phyloP scores from a whole-genome alignment of 1,140 invertebrate genomes.

The Acromyrmex heyeri region DNA sequence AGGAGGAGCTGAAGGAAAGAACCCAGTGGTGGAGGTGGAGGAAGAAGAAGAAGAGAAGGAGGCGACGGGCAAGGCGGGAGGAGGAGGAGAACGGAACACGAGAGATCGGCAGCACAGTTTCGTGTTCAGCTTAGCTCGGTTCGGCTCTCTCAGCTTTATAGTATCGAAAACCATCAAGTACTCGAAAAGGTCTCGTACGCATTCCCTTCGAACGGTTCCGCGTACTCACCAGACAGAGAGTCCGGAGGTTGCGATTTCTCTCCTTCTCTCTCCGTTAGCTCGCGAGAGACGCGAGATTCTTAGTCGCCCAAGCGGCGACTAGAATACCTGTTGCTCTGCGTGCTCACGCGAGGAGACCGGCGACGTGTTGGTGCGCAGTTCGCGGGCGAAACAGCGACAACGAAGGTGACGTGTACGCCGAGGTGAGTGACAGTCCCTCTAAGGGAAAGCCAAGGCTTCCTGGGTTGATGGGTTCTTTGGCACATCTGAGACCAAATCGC shows the following conservation, averaged over 20 bases:
- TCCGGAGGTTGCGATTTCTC: constrained; percentile 13
- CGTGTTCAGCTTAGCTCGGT: constrained; percentile 78
- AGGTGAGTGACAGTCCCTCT: constrained; percentile 76
- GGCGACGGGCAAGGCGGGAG: constrained; percentile 47
- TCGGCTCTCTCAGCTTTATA: constrained; percentile 74
- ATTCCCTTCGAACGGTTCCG: constrained; percentile 30
- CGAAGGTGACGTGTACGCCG: constrained; percentile 69
- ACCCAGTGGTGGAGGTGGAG: constrained; percentile 66
- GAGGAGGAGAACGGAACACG: constrained; percentile 80
- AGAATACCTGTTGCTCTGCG: constrained; percentile 58
- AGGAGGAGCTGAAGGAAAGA: constrained; percentile 76
- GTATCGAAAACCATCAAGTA: constrained; percentile 69
- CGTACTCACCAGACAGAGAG: neutral
- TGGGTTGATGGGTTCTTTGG: neutral
- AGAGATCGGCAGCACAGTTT: constrained; percentile 85
- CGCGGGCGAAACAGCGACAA: constrained; percentile 51
- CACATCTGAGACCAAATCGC: constrained; percentile 19
- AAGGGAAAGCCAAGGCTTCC: constrained; percentile 64
- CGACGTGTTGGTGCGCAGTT: constrained; percentile 71
- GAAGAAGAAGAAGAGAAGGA: constrained; percentile 71
- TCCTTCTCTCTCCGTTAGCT: constrained; percentile 14
- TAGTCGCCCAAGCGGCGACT: constrained; percentile 39
- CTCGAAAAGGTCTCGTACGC: constrained; percentile 40
- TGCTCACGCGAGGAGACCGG: constrained; percentile 40
- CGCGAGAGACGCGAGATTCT: constrained; percentile 60